These are phyloP conservation scores for Scaptodrosophila latifasciaeformis DNA, from an alignment of 2,888 invertebrate genomes.

Conservation along the genomic window DNA sequence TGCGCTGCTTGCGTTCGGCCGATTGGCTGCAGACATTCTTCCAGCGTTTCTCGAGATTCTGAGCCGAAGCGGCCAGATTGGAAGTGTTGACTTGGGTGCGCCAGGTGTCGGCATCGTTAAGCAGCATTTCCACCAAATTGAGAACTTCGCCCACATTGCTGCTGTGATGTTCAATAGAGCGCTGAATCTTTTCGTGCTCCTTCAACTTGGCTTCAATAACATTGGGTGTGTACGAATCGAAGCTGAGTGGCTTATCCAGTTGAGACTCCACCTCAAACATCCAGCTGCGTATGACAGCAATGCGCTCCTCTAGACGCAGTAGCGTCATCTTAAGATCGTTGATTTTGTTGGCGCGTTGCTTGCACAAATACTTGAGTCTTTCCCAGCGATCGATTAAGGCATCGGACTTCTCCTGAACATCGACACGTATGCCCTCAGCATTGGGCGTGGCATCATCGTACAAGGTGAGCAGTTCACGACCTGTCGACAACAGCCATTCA, in stretches of 20 bases:
- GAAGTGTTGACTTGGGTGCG: slow-evolving; percentile 84
- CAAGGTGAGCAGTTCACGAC: slow-evolving; percentile 79
- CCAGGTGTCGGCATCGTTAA: slow-evolving; percentile 84
- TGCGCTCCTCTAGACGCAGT: slow-evolving; percentile 81
- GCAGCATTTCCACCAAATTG: slow-evolving; percentile 85
- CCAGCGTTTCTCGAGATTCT: slow-evolving; percentile 87
- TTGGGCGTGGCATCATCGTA: slow-evolving; percentile 80
- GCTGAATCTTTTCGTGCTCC: slow-evolving; percentile 84
- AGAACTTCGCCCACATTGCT: slow-evolving; percentile 86
- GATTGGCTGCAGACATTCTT: slow-evolving; percentile 84
- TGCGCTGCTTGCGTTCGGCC: slow-evolving; percentile 82
- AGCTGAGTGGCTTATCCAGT: slow-evolving; percentile 80
- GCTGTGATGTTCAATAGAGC: slow-evolving; percentile 85
- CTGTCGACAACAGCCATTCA: slow-evolving; percentile 84
- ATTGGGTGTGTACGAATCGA: slow-evolving; percentile 81
- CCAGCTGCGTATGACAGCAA: slow-evolving; percentile 84
- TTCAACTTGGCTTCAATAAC: slow-evolving; percentile 82
- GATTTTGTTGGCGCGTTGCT: slow-evolving; percentile 82
- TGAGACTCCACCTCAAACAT: slow-evolving; percentile 83
- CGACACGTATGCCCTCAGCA: slow-evolving; percentile 78
- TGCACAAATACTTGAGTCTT: slow-evolving; percentile 80
- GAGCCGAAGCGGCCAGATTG: slow-evolving; percentile 80
- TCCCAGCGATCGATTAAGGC: slow-evolving; percentile 83
- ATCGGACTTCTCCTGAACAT: slow-evolving; percentile 77
- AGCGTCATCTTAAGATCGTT: slow-evolving; percentile 84